Percentiles rank a stretch among this genome's conserved stretches.
Conservation (phyloP, 2,888 invertebrate species). For the Trichopoda pennipes region DNA sequence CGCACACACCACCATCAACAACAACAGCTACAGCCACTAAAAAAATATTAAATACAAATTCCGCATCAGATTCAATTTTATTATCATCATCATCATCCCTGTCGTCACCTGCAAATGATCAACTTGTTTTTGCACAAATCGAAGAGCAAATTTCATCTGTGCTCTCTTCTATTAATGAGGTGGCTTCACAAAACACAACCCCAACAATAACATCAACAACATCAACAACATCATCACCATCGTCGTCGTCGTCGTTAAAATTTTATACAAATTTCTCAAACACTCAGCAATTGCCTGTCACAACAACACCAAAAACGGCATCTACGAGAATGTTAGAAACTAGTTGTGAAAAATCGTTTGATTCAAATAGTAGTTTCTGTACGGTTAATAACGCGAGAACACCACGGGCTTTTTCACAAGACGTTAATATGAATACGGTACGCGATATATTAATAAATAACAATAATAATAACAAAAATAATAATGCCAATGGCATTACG, state of each 20-base stretch:
- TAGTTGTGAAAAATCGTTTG: conserved; percentile 62
- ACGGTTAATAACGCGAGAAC: conserved; percentile 69
- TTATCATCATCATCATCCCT: conserved; percentile 32
- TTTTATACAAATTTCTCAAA: conserved; percentile 58
- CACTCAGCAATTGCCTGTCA: conserved; percentile 57
- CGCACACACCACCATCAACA: conserved; percentile 42
- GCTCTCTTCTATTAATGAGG: conserved; percentile 58
- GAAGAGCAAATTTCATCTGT: conserved; percentile 65
- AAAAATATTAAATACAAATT: conserved; percentile 43
- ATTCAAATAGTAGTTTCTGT: conserved; percentile 70
- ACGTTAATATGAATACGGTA: conserved; percentile 77
- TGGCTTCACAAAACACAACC: conserved; percentile 38
- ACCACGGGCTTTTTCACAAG: conserved; percentile 62
- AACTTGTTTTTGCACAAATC: conserved; percentile 63
- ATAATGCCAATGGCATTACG: conserved; percentile 55
- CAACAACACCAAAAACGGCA: conserved; percentile 44
- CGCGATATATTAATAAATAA: conserved; percentile 76
- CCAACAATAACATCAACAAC: conserved; percentile 22
- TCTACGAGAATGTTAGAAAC: conserved; percentile 50
- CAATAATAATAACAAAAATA: not conserved
- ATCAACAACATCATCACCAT: not conserved
- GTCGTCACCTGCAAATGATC: conserved; percentile 56
- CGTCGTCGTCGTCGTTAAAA: conserved; percentile 15
- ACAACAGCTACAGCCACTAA: conserved; percentile 65
- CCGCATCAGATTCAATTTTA: conserved; percentile 31